Conservation (phyloP, 2,888 invertebrate species). For the Brachynemurus nebulosus region DNA sequence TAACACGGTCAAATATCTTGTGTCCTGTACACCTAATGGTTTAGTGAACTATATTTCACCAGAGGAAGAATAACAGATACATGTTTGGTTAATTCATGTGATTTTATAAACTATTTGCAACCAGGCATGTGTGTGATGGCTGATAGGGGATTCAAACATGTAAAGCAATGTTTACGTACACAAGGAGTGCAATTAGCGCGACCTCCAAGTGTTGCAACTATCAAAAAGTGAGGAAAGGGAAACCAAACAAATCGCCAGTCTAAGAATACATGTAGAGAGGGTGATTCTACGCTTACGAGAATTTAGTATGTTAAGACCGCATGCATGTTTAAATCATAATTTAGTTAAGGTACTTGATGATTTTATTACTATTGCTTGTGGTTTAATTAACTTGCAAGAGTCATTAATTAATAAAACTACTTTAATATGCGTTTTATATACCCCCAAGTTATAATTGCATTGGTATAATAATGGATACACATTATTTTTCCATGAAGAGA, state of each 20-base stretch:
- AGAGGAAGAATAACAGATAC: background rate
- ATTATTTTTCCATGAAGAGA: conserved; percentile 11
- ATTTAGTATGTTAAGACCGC: conserved; percentile 1
- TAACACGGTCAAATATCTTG: conserved; percentile 13
- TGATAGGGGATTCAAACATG: background rate
- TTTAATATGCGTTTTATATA: conserved; percentile 7
- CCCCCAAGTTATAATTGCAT: conserved; percentile 1
- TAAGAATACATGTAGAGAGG: conserved; percentile 11
- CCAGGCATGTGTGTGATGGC: background rate
- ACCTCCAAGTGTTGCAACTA: background rate
- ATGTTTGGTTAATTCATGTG: conserved; percentile 15
- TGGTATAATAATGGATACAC: conserved; percentile 8
- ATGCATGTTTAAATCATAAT: conserved; percentile 10
- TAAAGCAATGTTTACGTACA: background rate
- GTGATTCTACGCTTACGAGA: conserved; percentile 10
- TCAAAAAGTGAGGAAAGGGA: background rate
- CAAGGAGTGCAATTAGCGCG: background rate
- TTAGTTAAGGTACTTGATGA: conserved; percentile 10
- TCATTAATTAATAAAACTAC: conserved; percentile 8
- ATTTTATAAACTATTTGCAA: conserved; percentile 12
- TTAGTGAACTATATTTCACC: conserved; percentile 7
- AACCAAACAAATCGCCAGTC: conserved; percentile 10
- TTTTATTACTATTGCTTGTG: conserved; percentile 12
- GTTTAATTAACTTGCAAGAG: conserved; percentile 15
- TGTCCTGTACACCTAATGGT: conserved; percentile 20